Evolutionary conservation across 2,797 vertebrate genomes (phyloP), one percentile per base, ranked within the genome.

Genomic region (Scleropages formosus): DNA sequence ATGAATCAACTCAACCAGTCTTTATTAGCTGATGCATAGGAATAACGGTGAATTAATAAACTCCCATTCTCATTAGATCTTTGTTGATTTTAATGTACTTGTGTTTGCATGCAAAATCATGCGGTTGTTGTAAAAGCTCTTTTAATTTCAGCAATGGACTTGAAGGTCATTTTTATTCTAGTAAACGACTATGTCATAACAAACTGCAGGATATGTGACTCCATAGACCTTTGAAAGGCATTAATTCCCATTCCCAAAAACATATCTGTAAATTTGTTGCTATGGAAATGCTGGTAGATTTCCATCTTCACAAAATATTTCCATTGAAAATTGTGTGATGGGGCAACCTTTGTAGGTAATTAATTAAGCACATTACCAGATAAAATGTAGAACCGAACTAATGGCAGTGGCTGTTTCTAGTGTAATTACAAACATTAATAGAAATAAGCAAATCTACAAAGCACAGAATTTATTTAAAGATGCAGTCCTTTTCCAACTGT

Each of bases 341-440:
- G 53, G 24, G 27, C 53, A 27, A 58, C 53, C 24, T 27, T 56
- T 18, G 68, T 31, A 67, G 49, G 49, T 71, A 58, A 71, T 71
- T 71, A 53, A 71, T 71, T 53, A 71, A 67, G 22, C 68, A 58
- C 68, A 71, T 71, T 58, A 58, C 53, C 68, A 58, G 49, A 71
- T 71, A 56, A 71, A 71, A 31, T 51, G n/a, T 68, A 56, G 31
- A 10, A 6, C 68, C 27, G 24, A 56, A 26, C 20, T 56, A 56
- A 56, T 26, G 56, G 68, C 51, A 71, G 12, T 53, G 51, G 2
- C 49, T 26, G 68, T 51, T 70, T 39, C 39, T 70, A 51, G 8
- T 53, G 51, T 53, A 58, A 70, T 70, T 70, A 31, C 8, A n/a
- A 51, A 13, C 26, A 3, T 15, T 51, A 31, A 15, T 27, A 51